A percentile compares a stretch with the other conserved stretches of the same genome.
phyloP scores from a whole-genome alignment of 2,888 invertebrate species.

The Norana najaformis region DNA sequence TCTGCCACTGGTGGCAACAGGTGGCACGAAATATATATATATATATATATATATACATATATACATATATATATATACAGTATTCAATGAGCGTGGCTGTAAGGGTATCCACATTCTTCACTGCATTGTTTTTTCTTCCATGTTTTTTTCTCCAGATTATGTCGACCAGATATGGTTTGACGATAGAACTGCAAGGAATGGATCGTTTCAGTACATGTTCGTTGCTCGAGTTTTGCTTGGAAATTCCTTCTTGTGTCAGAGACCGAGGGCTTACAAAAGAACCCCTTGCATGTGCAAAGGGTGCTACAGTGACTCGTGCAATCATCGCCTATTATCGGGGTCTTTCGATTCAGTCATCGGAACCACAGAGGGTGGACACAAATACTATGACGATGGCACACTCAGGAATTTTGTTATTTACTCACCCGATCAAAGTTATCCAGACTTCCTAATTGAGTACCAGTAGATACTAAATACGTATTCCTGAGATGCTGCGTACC shows the following conservation, averaged over 20 bases:
- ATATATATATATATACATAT: too few relatives aligned
- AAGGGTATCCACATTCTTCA: too few relatives aligned
- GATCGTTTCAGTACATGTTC: neutral
- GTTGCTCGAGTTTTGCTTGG: neutral
- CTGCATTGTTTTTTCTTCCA: neutral
- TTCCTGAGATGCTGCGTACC: too few relatives aligned
- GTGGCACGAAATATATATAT: too few relatives aligned
- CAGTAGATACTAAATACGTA: neutral
- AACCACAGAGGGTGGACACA: neutral
- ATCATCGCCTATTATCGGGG: neutral
- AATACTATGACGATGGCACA: neutral
- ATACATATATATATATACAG: too few relatives aligned
- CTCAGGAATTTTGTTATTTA: neutral
- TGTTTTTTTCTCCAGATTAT: neutral
- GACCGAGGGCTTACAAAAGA: neutral
- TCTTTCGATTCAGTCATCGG: neutral
- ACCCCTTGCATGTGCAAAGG: neutral
- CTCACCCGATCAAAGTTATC: neutral
- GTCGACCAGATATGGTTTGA: neutral
- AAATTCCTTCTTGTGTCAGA: neutral
- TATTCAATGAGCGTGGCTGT: too few relatives aligned
- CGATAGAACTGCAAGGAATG: neutral
- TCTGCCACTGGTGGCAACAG: too few relatives aligned
- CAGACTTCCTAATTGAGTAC: constrained; percentile 13
- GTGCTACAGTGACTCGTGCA: neutral